Conservation (phyloP, 64 coral and sea anemone species). For the Porites australiensis region DNA sequence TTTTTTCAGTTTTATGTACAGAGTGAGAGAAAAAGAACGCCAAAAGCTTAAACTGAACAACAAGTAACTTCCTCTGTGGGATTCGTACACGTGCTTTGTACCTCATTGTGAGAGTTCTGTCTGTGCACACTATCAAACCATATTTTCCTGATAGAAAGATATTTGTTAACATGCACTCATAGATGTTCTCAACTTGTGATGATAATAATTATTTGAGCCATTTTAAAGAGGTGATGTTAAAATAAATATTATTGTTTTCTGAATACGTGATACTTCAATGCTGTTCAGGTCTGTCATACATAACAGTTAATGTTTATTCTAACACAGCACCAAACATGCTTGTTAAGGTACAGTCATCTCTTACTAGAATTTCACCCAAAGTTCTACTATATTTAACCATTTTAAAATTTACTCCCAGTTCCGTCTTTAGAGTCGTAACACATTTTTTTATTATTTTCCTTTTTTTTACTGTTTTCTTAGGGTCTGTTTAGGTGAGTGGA, state of each 20-base stretch:
- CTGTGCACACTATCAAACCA: neutral
- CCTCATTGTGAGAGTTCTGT: neutral
- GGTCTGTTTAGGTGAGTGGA: too few relatives aligned
- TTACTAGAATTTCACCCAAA: too few relatives aligned
- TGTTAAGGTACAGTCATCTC: too few relatives aligned
- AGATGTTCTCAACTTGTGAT: neutral
- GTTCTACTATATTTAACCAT: too few relatives aligned
- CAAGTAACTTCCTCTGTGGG: neutral
- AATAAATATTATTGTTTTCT: neutral
- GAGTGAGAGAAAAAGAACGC: constrained; percentile 68
- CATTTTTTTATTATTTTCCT: too few relatives aligned
- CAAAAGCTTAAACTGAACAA: constrained; percentile 25
- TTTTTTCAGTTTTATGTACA: constrained; percentile 58
- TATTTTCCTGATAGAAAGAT: neutral
- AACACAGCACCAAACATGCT: too few relatives aligned
- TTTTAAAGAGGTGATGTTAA: neutral
- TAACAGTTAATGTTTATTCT: neutral
- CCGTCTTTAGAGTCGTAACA: too few relatives aligned
- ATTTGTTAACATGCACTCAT: neutral
- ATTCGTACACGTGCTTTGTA: neutral
- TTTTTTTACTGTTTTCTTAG: too few relatives aligned
- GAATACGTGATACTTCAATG: neutral
- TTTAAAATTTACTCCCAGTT: too few relatives aligned
- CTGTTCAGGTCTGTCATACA: neutral
- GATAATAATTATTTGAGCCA: neutral